Conservation (phyloP, 2,888 invertebrate genomes). For the Fabriciana adippe region DNA sequence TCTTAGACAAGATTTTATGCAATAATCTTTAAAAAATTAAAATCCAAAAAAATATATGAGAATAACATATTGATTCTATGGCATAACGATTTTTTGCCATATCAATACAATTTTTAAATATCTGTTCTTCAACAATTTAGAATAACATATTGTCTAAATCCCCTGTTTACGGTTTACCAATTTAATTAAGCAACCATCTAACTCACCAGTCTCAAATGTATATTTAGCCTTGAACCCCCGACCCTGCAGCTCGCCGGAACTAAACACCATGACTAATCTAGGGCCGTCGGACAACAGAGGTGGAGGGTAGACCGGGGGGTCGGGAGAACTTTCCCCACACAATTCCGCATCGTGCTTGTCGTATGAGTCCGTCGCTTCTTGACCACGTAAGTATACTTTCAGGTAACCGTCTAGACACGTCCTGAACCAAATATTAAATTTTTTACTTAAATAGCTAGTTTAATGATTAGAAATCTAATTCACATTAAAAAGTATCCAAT, state of each 20-base stretch:
- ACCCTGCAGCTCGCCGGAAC: constrained; percentile 95
- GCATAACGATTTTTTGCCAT: no score
- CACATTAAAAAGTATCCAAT: no score
- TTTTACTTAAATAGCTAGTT: not conserved
- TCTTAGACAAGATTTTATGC: not conserved
- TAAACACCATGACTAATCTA: constrained; percentile 96
- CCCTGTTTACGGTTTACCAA: not conserved
- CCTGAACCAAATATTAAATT: constrained; percentile 36
- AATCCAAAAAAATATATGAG: no score
- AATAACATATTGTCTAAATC: no score
- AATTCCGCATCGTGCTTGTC: constrained; percentile 96
- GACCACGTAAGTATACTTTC: constrained; percentile 94
- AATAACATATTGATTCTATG: no score
- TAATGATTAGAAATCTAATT: no score
- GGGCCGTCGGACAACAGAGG: constrained; percentile 95
- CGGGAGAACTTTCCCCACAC: constrained; percentile 86
- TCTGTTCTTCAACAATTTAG: no score
- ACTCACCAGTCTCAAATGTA: constrained; percentile 90
- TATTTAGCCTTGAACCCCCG: constrained; percentile 95
- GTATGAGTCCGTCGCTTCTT: constrained; percentile 95
- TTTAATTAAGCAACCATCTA: not conserved
- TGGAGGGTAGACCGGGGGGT: constrained; percentile 81
- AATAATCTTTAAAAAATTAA: no score
- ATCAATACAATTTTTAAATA: no score
- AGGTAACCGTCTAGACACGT: constrained; percentile 95